Conservation (phyloP, 2,113 vertebrate species). For the Nannobrachium achirus region DNA sequence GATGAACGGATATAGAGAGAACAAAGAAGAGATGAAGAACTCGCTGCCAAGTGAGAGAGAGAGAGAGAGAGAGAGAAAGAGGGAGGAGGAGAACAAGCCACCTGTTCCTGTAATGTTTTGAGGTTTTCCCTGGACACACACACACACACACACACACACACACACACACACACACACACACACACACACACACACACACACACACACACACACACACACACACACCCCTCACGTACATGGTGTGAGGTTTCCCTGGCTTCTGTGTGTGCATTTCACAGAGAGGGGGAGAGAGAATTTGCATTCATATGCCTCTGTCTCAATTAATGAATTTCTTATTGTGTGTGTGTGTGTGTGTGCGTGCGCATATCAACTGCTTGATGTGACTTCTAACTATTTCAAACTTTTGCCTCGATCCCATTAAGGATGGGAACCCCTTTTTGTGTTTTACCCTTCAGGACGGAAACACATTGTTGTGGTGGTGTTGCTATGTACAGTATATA, state of each 20-base stretch:
- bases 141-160: background rate
- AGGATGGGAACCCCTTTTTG: no score
- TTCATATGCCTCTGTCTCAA: no score
- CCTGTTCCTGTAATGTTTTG: background rate
- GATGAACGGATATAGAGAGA: background rate
- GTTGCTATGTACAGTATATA: no score
- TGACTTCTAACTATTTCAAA: no score
- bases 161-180: background rate
- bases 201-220: slow-evolving; percentile 1
- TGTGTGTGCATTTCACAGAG: background rate
- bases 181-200: background rate
- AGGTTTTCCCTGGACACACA: background rate
- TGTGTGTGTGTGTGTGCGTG: slow-evolving; percentile 12
- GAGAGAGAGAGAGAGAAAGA: background rate
- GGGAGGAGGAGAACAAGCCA: background rate
- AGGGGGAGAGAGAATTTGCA: background rate
- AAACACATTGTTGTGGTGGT: no score
- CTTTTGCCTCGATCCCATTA: no score
- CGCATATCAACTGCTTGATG: no score
- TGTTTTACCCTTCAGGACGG: no score
- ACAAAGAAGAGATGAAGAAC: background rate
- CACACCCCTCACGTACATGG: background rate
- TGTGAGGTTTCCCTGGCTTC: background rate
- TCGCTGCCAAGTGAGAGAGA: no score
- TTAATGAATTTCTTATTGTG: no score